Evolutionary conservation across 2,888 invertebrate genomes (phyloP), one percentile per base, ranked within the genome.

Genomic region (Pheosia tremula): DNA sequence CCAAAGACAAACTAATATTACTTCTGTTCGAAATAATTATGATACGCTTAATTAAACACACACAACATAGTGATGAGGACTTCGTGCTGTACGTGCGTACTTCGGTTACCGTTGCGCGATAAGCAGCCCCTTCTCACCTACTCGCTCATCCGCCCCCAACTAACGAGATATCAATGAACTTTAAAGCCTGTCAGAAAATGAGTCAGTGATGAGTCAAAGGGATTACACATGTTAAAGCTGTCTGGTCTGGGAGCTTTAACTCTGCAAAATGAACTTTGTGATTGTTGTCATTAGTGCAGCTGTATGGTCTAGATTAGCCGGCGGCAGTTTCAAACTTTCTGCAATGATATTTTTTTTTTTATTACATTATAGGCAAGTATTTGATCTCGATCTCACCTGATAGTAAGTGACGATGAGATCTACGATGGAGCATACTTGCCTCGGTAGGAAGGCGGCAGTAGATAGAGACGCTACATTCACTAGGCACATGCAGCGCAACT

Each of bases 1-100:
- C 80, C 80, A 79, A 68, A 68, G 71, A 71, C 71, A 72, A 75
- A 66, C 71, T 68, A 67, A 75, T 76, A 75, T 76, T 73, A 68
- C 73, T 72, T 75, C 67, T 60, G 57, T 74, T 56, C 53, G 61
- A 58, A 62, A 65, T 62, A 63, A 56, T 69, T 64, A 64, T 71
- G 66, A 67, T 59, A 65, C 67, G 66, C 63, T 68, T 75, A 73
- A 71, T 78, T 72, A 75, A 75, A 75, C 67, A 69, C 63, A 75
- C 66, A 66, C 70, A 66, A 73, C 73, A 69, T 67, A 71, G 0
- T 68, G 62, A 67, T 67, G 67, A 55, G 66, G 63, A 66, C 37
- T 61, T 56, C 56, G 60, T 56, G 24, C 0, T 62, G 54, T 47
- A 43, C 62, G 61, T 54, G 43, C 50, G 54, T 60, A 71, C 59